These are phyloP conservation scores for Pseudorhiza aurosa DNA, from an alignment of 30 jellyfish, hydroid and myxozoan species.

Conservation along the genomic window DNA sequence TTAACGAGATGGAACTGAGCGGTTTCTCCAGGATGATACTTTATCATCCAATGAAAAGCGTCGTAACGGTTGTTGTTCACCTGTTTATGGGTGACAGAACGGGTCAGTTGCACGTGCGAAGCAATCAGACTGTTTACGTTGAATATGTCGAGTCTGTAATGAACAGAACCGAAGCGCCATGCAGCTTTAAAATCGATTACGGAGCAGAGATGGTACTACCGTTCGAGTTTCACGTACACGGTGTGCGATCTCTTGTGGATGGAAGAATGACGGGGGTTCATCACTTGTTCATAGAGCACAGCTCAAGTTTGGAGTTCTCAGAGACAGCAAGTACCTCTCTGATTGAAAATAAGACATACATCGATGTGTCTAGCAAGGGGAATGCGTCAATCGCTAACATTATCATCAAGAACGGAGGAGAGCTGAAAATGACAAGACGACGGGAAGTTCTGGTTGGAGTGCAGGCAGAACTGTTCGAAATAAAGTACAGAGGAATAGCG, in stretches of 20 bases:
- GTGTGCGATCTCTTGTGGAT: slow-evolving; percentile 57
- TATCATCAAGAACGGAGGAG: slow-evolving; percentile 54
- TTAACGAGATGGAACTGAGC: slow-evolving; percentile 55
- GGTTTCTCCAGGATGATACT: slow-evolving; percentile 56
- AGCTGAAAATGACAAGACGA: slow-evolving; percentile 38
- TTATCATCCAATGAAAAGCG: slow-evolving; percentile 41
- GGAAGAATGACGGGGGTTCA: slow-evolving; percentile 81
- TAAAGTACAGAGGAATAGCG: slow-evolving; percentile 47
- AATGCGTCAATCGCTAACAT: slow-evolving; percentile 59
- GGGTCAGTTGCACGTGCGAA: slow-evolving; percentile 61
- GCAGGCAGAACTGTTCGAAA: slow-evolving; percentile 38
- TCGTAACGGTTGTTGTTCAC: slow-evolving; percentile 36
- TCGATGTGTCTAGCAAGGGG: slow-evolving; percentile 39
- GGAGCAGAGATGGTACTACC: slow-evolving; percentile 69
- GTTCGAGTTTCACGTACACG: slow-evolving; percentile 69
- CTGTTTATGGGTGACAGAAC: slow-evolving; percentile 64
- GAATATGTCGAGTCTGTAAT: slow-evolving; percentile 58
- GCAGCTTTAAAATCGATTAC: slow-evolving; percentile 50
- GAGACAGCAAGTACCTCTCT: slow-evolving; percentile 70
- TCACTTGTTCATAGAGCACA: slow-evolving; percentile 53
- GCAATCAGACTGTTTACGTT: slow-evolving; percentile 41
- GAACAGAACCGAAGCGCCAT: slow-evolving; percentile 75
- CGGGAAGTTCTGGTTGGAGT: slow-evolving; percentile 39
- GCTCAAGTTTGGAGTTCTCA: slow-evolving; percentile 50
- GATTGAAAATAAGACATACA: slow-evolving; percentile 43